Percentiles rank a stretch among this genome's conserved stretches.
Evolutionary conservation across 2,113 vertebrate species (phyloP).

Genomic region (Penelope pileata): DNA sequence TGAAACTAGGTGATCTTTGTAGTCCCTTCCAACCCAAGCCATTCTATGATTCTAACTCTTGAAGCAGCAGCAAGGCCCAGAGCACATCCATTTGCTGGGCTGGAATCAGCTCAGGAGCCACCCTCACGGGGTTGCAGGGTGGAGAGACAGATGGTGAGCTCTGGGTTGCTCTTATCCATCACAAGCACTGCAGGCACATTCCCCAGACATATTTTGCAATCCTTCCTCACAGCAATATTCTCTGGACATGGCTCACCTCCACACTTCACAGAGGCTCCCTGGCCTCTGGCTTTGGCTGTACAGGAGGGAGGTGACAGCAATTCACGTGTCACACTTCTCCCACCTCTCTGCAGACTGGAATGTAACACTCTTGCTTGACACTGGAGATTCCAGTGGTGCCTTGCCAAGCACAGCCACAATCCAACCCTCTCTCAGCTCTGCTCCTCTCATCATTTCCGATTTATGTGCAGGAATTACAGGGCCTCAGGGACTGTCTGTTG

Average conservation of each 20-base stretch:
- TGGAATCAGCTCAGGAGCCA: not conserved
- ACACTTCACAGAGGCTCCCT: not conserved
- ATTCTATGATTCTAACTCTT: too few species aligned
- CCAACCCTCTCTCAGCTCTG: not conserved
- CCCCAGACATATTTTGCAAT: not conserved
- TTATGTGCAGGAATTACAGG: not conserved
- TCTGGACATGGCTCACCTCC: not conserved
- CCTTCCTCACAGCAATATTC: not conserved
- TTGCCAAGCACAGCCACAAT: not conserved
- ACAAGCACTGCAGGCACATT: not conserved
- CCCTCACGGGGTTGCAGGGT: not conserved
- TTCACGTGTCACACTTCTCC: not conserved
- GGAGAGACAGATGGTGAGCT: not conserved
- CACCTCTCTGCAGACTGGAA: not conserved
- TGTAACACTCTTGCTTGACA: not conserved
- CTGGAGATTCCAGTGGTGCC: not conserved
- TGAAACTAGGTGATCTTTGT: too few species aligned
- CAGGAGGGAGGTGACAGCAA: fast-evolving
- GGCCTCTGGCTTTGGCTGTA: not conserved
- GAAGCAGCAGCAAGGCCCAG: not conserved
- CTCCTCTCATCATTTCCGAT: not conserved
- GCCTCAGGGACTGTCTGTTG: not conserved
- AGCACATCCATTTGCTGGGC: not conserved
- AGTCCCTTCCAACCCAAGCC: too few species aligned
- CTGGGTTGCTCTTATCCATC: not conserved